These are phyloP conservation scores for Hyles vespertilio DNA, from an alignment of 1,140 invertebrate species.

Conservation along the genomic window DNA sequence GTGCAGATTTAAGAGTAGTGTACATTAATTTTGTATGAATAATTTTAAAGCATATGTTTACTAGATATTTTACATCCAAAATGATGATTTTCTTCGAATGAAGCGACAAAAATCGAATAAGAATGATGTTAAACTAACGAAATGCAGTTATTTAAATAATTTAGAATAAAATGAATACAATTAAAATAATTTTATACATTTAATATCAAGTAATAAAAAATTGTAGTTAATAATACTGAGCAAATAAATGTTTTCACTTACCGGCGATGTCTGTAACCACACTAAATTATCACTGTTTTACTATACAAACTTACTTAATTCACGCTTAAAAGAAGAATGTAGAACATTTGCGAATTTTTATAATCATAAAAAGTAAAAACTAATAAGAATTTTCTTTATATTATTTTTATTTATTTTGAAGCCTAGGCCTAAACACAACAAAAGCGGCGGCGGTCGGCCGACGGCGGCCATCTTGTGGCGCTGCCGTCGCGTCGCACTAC, in stretches of 20 bases:
- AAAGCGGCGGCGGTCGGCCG: conserved; percentile 60
- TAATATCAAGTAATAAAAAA: too few species aligned
- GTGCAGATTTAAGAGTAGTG: too few species aligned
- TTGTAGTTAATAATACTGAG: not conserved
- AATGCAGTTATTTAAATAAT: too few species aligned
- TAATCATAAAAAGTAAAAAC: conserved; percentile 10
- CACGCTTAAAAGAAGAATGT: conserved; percentile 6
- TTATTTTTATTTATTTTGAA: conserved; percentile 47
- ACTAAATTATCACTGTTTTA: conserved; percentile 20
- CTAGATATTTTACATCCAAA: too few species aligned
- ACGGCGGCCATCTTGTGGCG: conserved; percentile 71
- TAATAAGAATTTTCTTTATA: conserved; percentile 19
- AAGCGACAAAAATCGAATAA: too few species aligned
- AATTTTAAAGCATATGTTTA: too few species aligned
- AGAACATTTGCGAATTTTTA: conserved; percentile 12
- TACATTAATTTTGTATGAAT: too few species aligned
- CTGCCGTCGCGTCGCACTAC: conserved; percentile 51
- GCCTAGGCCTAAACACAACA: conserved; percentile 68
- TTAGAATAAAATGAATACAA: too few species aligned
- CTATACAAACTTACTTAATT: conserved; percentile 12
- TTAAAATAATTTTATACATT: too few species aligned
- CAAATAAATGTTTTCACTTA: conserved; percentile 15
- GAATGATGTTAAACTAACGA: too few species aligned
- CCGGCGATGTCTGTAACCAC: conserved; percentile 17
- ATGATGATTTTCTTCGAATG: too few species aligned